phyloP scores from a whole-genome alignment of 2,113 vertebrate species.

The Rallus limicola region DNA sequence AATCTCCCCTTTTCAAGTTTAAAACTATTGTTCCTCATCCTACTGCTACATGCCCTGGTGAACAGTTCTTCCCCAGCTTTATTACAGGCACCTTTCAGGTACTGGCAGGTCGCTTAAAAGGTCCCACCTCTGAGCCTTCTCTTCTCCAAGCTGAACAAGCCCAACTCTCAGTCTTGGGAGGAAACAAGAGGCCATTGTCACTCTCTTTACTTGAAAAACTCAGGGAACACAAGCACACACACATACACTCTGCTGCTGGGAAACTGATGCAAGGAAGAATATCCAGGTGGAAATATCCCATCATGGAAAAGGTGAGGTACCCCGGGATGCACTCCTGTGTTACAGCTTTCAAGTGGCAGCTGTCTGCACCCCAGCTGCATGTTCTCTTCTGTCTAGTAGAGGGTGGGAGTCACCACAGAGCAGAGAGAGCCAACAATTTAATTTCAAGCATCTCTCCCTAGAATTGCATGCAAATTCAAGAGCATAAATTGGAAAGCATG shows the following conservation, averaged over 20 bases:
- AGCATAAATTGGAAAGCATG: neutral
- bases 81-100: too few relatives aligned
- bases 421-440: neutral
- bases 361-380: neutral
- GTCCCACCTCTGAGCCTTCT: too few relatives aligned
- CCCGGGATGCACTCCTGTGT: neutral
- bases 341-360: neutral
- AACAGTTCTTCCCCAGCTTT: too few relatives aligned
- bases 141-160: too few relatives aligned
- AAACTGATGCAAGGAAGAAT: neutral
- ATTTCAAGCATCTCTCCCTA: constrained; percentile 17
- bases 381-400: neutral
- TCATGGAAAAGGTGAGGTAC: neutral
- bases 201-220: neutral
- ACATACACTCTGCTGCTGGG: neutral
- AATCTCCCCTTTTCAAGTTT: too few relatives aligned
- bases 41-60: too few relatives aligned
- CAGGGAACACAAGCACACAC: neutral
- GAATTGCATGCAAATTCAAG: constrained; percentile 22
- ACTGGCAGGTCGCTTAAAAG: too few relatives aligned
- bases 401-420: neutral
- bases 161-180: neutral
- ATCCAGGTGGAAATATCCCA: neutral
- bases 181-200: neutral
- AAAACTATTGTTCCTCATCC: too few relatives aligned